phyloP scores from a whole-genome alignment of 2,888 invertebrate genomes.

The Cephus rjabovi region DNA sequence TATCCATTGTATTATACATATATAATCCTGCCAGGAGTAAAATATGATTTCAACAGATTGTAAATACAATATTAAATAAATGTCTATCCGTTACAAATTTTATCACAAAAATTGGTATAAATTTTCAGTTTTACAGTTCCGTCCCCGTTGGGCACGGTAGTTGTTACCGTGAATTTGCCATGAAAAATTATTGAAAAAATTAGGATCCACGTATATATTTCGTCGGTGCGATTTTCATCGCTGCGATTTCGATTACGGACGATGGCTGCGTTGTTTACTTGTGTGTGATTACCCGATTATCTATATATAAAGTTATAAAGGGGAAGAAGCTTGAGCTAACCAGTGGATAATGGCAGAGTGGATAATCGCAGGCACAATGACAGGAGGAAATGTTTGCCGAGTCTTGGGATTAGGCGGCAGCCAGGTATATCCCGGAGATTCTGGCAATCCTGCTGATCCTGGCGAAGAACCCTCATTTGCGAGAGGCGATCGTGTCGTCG shows the following conservation, averaged over 20 bases:
- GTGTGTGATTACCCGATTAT: neutral
- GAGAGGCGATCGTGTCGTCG: slow-evolving; percentile 38
- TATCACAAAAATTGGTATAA: too few species aligned
- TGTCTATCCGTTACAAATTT: too few species aligned
- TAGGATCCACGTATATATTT: neutral
- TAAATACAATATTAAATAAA: too few species aligned
- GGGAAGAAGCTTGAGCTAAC: neutral
- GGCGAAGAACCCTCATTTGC: neutral
- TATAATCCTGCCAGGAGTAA: too few species aligned
- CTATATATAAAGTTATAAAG: too few species aligned
- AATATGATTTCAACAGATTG: too few species aligned
- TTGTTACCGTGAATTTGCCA: too few species aligned
- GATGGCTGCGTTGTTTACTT: neutral
- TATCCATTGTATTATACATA: too few species aligned
- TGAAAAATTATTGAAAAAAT: too few species aligned
- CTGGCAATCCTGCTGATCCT: neutral
- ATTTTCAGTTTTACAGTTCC: too few species aligned
- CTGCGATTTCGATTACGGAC: neutral
- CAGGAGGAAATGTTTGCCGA: neutral
- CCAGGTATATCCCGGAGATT: neutral
- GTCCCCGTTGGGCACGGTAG: too few species aligned
- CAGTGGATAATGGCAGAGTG: neutral
- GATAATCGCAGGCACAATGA: neutral
- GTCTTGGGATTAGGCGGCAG: neutral
- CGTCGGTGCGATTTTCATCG: neutral